Percentiles rank a stretch among this genome's conserved stretches.
phyloP scores from a whole-genome alignment of 2,888 invertebrate genomes.

The Conus canariensis region DNA sequence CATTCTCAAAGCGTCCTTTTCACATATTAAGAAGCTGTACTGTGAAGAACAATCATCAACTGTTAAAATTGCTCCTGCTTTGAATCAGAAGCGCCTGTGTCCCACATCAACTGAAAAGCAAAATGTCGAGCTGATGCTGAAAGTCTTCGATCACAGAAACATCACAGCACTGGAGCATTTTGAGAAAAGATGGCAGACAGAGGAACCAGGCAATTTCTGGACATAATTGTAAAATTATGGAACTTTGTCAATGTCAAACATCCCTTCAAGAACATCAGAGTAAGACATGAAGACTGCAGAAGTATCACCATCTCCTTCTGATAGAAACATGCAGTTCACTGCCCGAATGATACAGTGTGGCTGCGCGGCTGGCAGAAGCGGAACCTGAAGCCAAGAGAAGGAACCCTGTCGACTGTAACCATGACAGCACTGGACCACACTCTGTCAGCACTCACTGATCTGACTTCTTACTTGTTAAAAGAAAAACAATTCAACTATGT shows the following conservation, averaged over 20 bases:
- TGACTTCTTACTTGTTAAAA: background rate
- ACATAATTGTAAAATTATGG: background rate
- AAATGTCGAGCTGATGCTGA: constrained; percentile 17
- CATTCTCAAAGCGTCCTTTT: background rate
- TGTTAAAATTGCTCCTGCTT: constrained; percentile 12
- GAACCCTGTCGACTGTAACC: constrained; percentile 1
- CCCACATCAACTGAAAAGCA: constrained; percentile 19
- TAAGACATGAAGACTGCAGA: background rate
- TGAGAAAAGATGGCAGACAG: constrained; percentile 7
- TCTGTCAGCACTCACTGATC: background rate
- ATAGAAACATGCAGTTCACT: background rate
- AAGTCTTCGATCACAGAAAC: background rate
- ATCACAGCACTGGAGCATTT: constrained; percentile 12
- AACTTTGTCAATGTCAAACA: constrained; percentile 27
- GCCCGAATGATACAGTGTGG: background rate
- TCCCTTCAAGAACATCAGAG: background rate
- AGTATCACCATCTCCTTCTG: background rate
- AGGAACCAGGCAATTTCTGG: background rate
- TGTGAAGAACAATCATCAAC: background rate
- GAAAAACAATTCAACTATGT: constrained; percentile 21
- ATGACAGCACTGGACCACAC: background rate
- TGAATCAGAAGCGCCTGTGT: constrained; percentile 3
- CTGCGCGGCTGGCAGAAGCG: background rate
- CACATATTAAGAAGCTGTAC: background rate
- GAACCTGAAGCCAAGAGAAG: background rate